These are phyloP conservation scores for Caenorhabditis sp. DNA, from an alignment of 2,888 invertebrate species.

Conservation along the genomic window DNA sequence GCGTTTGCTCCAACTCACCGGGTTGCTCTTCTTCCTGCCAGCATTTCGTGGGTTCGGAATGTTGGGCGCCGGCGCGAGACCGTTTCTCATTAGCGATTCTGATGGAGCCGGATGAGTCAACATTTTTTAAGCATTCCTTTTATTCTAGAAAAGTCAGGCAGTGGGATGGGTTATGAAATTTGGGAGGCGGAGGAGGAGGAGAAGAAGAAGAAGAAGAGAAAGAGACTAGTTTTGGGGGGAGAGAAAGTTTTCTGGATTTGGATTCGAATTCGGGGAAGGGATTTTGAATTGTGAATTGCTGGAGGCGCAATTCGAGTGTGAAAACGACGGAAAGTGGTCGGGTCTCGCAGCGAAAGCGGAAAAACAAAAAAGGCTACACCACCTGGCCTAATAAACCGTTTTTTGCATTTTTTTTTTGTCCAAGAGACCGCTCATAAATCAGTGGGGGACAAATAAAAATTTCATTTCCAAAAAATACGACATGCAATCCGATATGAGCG, in stretches of 20 bases:
- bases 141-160: background rate
- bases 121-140: slow-evolving; percentile 7
- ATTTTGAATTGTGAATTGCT: background rate
- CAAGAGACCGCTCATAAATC: too few species aligned
- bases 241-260: background rate
- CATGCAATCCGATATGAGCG: too few species aligned
- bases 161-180: background rate
- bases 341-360: background rate
- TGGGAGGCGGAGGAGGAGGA: too few species aligned
- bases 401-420: too few species aligned
- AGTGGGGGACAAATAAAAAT: too few species aligned
- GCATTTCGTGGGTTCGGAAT: slow-evolving; percentile 72
- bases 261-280: too few species aligned
- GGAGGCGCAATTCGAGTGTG: background rate
- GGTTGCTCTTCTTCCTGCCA: slow-evolving; percentile 71
- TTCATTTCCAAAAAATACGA: too few species aligned
- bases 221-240: background rate
- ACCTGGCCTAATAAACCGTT: too few species aligned
- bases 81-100: slow-evolving; percentile 31
- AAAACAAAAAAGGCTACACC: too few species aligned
- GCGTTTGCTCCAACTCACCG: slow-evolving; percentile 61
- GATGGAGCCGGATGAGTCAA: slow-evolving; percentile 2
- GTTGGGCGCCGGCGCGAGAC: slow-evolving; percentile 69
- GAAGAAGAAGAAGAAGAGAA: too few species aligned
- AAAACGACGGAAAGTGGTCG: background rate